Percentiles rank a stretch among this genome's conserved stretches.
Evolutionary conservation across 2,888 invertebrate species (phyloP).

Genomic region (Tachina fera): DNA sequence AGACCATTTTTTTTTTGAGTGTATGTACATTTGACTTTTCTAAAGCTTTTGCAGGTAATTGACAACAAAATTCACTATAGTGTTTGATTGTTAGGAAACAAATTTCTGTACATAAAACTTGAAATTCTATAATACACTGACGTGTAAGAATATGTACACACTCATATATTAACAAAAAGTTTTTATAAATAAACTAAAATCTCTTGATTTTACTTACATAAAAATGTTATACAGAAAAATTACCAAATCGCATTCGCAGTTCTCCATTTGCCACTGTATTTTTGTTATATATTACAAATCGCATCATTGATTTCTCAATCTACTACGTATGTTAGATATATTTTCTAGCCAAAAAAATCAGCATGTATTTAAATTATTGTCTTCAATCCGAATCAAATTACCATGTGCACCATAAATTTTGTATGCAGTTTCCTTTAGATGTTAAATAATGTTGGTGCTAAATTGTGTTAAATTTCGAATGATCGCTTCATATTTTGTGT

Average conservation of each 20-base stretch:
- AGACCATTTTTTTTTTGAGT: no score
- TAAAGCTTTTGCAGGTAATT: neutral
- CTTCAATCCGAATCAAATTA: slow-evolving; percentile 38
- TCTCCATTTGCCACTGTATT: neutral
- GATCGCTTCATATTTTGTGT: slow-evolving; percentile 26
- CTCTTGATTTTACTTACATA: no score
- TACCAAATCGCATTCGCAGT: no score
- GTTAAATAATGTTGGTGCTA: slow-evolving; percentile 45
- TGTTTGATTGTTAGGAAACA: neutral
- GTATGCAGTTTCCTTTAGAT: slow-evolving; percentile 59
- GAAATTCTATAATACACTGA: neutral
- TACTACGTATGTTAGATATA: slow-evolving; percentile 48
- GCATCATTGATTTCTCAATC: neutral
- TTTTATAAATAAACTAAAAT: neutral
- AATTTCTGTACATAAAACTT: neutral
- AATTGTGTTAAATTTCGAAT: slow-evolving; percentile 32
- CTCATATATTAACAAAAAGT: no score
- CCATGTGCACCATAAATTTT: slow-evolving; percentile 60
- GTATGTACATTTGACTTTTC: neutral
- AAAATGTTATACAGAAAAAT: no score
- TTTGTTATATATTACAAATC: neutral
- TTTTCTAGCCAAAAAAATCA: slow-evolving; percentile 27
- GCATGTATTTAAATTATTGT: slow-evolving; percentile 57
- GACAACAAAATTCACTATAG: neutral
- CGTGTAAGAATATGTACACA: no score